Conservation (phyloP, 2,113 vertebrate species). For the Galbula dea region DNA sequence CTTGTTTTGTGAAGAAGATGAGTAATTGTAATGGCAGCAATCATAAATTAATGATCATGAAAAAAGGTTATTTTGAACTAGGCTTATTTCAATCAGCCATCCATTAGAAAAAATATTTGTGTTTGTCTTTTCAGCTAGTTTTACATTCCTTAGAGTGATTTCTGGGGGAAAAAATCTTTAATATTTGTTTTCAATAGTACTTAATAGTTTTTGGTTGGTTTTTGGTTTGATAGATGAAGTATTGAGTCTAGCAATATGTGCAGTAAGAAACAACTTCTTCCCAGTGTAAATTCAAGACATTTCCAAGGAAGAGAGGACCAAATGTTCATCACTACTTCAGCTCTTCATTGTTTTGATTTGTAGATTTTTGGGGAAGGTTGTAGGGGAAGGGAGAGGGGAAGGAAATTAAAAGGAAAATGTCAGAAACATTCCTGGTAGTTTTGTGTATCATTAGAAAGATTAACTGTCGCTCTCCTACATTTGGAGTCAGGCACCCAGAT, state of each 20-base stretch:
- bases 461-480: background rate
- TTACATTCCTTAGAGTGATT: background rate
- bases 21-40: background rate
- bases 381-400: background rate
- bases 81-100: background rate
- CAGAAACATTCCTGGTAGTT: conserved; percentile 35
- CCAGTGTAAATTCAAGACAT: background rate
- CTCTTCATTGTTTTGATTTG: background rate
- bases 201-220: background rate
- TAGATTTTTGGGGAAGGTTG: background rate
- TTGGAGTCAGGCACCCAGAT: background rate
- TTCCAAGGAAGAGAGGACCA: background rate
- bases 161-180: background rate
- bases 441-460: conserved; percentile 61
- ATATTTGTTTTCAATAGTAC: background rate
- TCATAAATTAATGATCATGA: background rate
- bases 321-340: background rate
- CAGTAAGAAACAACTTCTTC: background rate
- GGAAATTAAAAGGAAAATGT: background rate
- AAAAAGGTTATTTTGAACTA: background rate
- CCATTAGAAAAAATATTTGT: background rate
- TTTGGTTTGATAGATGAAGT: background rate
- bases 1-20: background rate
- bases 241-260: background rate
- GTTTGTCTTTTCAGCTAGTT: background rate